phyloP scores from a whole-genome alignment of 2,113 vertebrate genomes.

The Aplodontia rufa region DNA sequence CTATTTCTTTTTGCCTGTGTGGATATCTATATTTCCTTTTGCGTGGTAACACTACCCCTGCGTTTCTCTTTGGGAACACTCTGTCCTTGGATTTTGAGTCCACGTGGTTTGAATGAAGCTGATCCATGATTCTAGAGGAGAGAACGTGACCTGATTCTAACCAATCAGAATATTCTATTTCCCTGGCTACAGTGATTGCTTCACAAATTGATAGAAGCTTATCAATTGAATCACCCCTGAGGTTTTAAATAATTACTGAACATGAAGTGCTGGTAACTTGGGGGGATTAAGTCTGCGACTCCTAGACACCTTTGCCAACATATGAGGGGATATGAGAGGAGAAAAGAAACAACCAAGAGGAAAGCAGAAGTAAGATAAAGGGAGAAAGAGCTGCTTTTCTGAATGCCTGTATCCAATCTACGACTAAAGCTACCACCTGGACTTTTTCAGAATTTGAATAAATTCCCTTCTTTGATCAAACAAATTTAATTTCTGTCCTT shows the following conservation, averaged over 20 bases:
- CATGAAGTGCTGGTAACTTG: neutral
- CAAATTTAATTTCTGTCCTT: conserved; percentile 1
- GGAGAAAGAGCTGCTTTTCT: neutral
- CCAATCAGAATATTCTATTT: neutral
- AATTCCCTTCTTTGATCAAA: neutral
- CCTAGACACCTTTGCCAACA: neutral
- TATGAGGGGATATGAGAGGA: neutral
- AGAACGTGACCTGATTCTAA: neutral
- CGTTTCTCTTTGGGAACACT: neutral
- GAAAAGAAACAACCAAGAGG: neutral
- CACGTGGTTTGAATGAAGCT: neutral
- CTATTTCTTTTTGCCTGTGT: neutral
- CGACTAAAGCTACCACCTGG: neutral
- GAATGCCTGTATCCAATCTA: neutral
- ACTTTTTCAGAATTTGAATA: neutral
- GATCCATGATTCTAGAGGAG: neutral
- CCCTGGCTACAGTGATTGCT: neutral
- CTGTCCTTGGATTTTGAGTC: neutral
- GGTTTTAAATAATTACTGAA: neutral
- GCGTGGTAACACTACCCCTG: neutral
- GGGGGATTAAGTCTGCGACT: neutral
- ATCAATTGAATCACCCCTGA: neutral
- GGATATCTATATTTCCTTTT: neutral
- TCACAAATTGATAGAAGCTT: conserved; percentile 1
- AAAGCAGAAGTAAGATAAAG: neutral